These are phyloP conservation scores for Xenopus laevis DNA, from an alignment of 2,113 vertebrate species.

Conservation along the genomic window DNA sequence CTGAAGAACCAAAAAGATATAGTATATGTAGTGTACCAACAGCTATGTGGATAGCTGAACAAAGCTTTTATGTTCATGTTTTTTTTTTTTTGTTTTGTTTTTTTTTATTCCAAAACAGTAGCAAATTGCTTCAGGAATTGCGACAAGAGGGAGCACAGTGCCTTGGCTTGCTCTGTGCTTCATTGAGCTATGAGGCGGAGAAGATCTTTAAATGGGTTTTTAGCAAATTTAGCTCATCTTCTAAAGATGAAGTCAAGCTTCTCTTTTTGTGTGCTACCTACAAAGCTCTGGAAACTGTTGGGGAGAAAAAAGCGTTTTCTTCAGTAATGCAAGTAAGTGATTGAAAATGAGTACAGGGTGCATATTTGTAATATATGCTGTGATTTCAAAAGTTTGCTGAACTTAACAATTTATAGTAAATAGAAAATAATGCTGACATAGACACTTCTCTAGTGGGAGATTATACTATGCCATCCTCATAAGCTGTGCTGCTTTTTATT, in stretches of 20 bases:
- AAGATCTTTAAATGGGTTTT: slow-evolving; percentile 99
- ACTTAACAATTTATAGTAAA: not conserved
- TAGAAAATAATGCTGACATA: not conserved
- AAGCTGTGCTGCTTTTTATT: not conserved
- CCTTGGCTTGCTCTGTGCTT: slow-evolving; percentile 89
- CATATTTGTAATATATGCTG: too few relatives aligned
- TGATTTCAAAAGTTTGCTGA: not conserved
- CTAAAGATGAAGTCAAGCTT: slow-evolving; percentile 94
- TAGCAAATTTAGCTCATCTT: slow-evolving; percentile 85
- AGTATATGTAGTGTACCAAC: too few relatives aligned
- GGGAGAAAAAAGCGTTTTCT: slow-evolving; percentile 96
- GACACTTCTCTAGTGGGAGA: too few relatives aligned
- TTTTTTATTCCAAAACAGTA: slow-evolving; percentile 66
- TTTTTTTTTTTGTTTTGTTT: not conserved
- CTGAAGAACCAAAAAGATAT: too few relatives aligned
- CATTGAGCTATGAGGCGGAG: slow-evolving; percentile 94
- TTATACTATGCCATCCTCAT: too few relatives aligned
- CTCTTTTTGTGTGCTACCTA: slow-evolving; percentile 90
- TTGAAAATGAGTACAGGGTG: too few relatives aligned
- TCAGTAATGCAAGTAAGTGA: slow-evolving; percentile 89
- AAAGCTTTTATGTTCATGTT: too few relatives aligned
- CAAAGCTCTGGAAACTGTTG: slow-evolving; percentile 89
- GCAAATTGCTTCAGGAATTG: slow-evolving; percentile 95
- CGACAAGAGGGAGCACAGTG: slow-evolving; percentile 94
- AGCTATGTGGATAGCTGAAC: too few relatives aligned